Evolutionary conservation across 2,113 vertebrate genomes (phyloP).

Genomic region (Seriola quinqueradiata): DNA sequence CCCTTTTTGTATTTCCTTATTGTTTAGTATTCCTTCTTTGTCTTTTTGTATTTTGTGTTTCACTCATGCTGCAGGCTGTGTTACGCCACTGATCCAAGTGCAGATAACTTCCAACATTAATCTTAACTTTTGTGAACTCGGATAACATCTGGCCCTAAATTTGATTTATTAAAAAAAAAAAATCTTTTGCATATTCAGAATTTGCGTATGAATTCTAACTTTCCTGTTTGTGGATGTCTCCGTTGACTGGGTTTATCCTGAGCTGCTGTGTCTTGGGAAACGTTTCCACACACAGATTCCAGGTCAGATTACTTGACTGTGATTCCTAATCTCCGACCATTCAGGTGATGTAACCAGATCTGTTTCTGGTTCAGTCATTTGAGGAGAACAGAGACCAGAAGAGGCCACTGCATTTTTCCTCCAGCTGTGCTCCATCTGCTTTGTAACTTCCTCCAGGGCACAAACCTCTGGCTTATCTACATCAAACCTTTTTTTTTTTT

Average conservation of each 20-base stretch:
- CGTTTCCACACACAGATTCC: conserved; percentile 31
- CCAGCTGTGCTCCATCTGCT: conserved; percentile 28
- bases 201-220: conserved; percentile 11
- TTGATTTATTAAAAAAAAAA: not conserved
- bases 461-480: conserved; percentile 47
- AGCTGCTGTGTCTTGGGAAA: not conserved
- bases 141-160: conserved; percentile 25
- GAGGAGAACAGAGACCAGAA: conserved; percentile 15
- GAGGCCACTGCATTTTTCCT: conserved; percentile 48
- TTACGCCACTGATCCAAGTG: conserved; percentile 21
- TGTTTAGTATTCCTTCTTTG: not conserved
- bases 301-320: conserved; percentile 45
- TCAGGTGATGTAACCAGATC: conserved; percentile 63
- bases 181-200: not conserved
- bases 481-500: conserved; percentile 15
- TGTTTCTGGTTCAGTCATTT: conserved; percentile 60
- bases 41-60: not conserved
- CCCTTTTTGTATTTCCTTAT: not conserved
- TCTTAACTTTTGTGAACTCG: not conserved
- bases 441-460: conserved; percentile 50
- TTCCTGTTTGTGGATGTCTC: not conserved
- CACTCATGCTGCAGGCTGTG: not conserved
- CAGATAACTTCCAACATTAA: not conserved
- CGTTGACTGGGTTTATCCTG: not conserved
- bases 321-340: conserved; percentile 31